Conservation (phyloP, 2,888 invertebrate genomes). For the Gryllus longicercus region DNA sequence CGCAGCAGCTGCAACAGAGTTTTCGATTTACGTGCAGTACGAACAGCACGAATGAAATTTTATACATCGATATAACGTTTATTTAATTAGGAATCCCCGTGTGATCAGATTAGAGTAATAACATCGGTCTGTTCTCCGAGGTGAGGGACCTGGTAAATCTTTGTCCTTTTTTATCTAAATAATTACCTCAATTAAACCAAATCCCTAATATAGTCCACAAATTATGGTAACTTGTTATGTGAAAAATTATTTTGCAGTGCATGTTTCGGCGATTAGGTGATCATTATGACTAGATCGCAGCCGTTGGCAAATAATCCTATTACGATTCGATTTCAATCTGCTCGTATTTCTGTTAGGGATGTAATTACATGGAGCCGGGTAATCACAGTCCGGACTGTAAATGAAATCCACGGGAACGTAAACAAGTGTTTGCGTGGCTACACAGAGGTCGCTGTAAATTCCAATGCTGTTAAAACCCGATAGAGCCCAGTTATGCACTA, state of each 20-base stretch:
- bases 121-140: too few relatives aligned
- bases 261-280: background rate
- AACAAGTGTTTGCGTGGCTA: constrained; percentile 5
- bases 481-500: constrained; percentile 8
- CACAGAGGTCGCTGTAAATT: constrained; percentile 2
- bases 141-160: too few relatives aligned
- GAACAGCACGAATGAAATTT: too few relatives aligned
- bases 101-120: too few relatives aligned
- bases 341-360: constrained; percentile 2
- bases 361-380: constrained; percentile 17
- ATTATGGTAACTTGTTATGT: background rate
- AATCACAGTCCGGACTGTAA: background rate
- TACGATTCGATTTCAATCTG: constrained; percentile 17
- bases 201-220: background rate
- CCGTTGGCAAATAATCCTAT: constrained; percentile 2
- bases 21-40: too few relatives aligned
- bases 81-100: too few relatives aligned
- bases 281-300: background rate
- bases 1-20: too few relatives aligned
- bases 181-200: background rate
- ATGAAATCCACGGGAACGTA: background rate
- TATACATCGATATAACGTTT: too few relatives aligned
- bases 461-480: background rate
- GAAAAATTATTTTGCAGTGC: constrained; percentile 2
- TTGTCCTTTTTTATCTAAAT: background rate